Percentiles rank a stretch among this genome's conserved stretches.
Evolutionary conservation across 2,888 invertebrate species (phyloP).

Genomic region (Tethea ocularis): DNA sequence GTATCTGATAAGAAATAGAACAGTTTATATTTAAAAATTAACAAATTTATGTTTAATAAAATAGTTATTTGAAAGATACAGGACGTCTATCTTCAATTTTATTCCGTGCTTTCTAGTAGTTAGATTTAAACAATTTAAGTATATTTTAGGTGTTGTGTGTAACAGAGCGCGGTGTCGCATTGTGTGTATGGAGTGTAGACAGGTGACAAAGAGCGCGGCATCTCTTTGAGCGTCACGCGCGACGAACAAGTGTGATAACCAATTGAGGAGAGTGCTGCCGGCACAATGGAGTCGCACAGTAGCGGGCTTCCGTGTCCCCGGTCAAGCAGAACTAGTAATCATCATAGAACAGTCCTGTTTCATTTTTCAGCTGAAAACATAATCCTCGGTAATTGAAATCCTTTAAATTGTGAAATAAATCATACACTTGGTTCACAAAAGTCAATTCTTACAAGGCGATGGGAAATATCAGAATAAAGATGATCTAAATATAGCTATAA

Average conservation of each 20-base stretch:
- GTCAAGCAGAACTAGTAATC: conserved; percentile 40
- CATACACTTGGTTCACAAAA: too few relatives aligned
- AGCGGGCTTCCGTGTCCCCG: conserved; percentile 75
- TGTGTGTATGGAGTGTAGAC: conserved; percentile 39
- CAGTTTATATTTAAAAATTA: too few relatives aligned
- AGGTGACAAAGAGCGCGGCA: conserved; percentile 69
- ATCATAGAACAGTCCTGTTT: conserved; percentile 26
- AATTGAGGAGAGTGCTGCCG: conserved; percentile 48
- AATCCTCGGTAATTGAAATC: not conserved
- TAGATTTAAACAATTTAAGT: not conserved
- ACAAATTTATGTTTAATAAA: too few relatives aligned
- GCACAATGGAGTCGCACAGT: conserved; percentile 74
- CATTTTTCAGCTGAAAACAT: not conserved
- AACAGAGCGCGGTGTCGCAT: conserved; percentile 33
- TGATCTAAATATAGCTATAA: too few relatives aligned
- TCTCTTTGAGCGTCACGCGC: conserved; percentile 58
- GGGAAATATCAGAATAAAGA: too few relatives aligned
- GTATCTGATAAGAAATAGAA: too few relatives aligned
- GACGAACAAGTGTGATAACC: conserved; percentile 70
- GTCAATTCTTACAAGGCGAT: too few relatives aligned
- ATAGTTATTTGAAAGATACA: too few relatives aligned
- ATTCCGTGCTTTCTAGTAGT: not conserved
- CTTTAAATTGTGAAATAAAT: not conserved
- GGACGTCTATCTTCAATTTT: not conserved
- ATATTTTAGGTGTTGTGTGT: conserved; percentile 13